phyloP scores from a whole-genome alignment of 2,797 vertebrate genomes.

The Coilia nasus region DNA sequence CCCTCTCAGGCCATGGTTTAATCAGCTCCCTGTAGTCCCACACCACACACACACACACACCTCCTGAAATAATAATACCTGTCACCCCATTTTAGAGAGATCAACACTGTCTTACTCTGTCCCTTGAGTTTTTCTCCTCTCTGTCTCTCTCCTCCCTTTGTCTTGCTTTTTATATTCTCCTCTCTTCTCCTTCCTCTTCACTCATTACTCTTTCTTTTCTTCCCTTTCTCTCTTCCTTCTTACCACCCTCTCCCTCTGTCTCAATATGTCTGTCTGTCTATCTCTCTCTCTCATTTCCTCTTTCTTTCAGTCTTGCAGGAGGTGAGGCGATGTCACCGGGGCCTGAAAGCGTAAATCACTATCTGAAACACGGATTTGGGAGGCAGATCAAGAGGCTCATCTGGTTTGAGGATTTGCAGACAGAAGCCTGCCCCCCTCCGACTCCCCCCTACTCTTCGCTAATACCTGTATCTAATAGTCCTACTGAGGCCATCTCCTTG shows the following conservation, averaged over 20 bases:
- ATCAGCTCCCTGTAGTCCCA: slow-evolving; percentile 24
- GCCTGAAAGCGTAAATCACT: background rate
- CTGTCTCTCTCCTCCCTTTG: too few species aligned
- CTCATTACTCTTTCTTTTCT: background rate
- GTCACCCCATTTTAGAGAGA: slow-evolving; percentile 43
- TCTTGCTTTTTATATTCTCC: too few species aligned
- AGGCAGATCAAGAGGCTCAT: background rate
- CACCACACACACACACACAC: slow-evolving; percentile 2
- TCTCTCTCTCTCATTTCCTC: background rate
- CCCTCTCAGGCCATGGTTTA: slow-evolving; percentile 37
- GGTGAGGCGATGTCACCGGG: background rate
- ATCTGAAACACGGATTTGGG: slow-evolving; percentile 1
- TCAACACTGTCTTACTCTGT: background rate
- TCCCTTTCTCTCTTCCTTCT: background rate
- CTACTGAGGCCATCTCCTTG: background rate
- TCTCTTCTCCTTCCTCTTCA: too few species aligned
- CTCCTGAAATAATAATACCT: slow-evolving; percentile 38
- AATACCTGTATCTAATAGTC: slow-evolving; percentile 11
- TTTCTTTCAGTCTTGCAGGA: slow-evolving; percentile 19
- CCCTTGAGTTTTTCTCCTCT: too few species aligned
- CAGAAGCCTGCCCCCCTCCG: background rate
- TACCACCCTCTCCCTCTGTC: background rate
- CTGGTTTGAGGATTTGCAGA: background rate
- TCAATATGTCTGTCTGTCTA: background rate
- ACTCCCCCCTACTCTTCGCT: background rate